Conservation (phyloP, 2,797 vertebrate genomes). For the Siniperca scherzeri region DNA sequence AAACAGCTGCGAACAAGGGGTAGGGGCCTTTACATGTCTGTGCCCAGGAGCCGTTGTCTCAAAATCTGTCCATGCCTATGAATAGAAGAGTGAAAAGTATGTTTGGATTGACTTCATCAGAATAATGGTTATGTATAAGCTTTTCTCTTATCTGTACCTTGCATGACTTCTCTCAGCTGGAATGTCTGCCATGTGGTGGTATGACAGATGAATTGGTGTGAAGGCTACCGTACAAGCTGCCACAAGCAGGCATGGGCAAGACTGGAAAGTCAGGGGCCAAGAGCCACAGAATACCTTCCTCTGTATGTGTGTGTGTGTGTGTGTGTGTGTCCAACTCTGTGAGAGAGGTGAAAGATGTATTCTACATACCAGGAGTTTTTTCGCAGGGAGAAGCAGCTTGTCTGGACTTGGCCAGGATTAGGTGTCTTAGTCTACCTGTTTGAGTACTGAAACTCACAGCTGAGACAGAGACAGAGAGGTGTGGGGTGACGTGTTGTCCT, state of each 20-base stretch:
- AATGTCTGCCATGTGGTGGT: constrained; percentile 68
- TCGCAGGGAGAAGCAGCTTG: constrained; percentile 77
- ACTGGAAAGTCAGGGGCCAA: constrained; percentile 60
- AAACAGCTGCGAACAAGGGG: neutral
- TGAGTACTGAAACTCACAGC: constrained; percentile 44
- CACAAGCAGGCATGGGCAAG: constrained; percentile 73
- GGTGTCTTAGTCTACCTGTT: constrained; percentile 72
- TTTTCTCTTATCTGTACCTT: constrained; percentile 30
- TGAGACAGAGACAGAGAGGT: constrained; percentile 26
- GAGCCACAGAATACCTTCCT: constrained; percentile 64
- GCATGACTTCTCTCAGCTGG: constrained; percentile 49
- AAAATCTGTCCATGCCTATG: neutral
- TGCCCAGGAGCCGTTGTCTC: neutral
- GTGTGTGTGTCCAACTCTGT: constrained; percentile 50
- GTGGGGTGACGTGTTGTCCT: neutral
- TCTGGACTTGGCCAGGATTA: constrained; percentile 82
- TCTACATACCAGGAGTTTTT: constrained; percentile 78
- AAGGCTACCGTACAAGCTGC: constrained; percentile 56
- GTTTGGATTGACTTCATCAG: constrained; percentile 30
- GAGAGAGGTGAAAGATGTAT: constrained; percentile 78
- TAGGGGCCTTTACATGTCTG: neutral
- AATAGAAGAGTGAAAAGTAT: neutral
- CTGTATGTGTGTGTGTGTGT: constrained; percentile 37
- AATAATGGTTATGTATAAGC: constrained; percentile 18
- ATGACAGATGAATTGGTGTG: constrained; percentile 58